phyloP scores from a whole-genome alignment of 2,888 invertebrate species.

The Epirrhoe alternata region DNA sequence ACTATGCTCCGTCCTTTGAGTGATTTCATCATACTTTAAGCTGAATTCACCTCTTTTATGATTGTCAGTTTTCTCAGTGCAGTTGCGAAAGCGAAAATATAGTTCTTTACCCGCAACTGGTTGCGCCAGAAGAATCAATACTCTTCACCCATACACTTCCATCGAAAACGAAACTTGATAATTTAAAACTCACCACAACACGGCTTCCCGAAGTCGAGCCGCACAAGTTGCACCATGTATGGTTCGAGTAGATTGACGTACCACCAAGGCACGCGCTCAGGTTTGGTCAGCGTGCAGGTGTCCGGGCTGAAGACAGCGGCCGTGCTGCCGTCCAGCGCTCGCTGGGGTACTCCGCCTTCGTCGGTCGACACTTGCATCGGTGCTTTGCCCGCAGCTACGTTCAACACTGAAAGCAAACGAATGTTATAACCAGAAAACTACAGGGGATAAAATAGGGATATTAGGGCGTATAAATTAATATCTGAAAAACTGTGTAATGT shows the following conservation, averaged over 20 bases:
- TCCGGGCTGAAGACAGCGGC: constrained; percentile 91
- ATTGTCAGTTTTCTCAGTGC: too few relatives aligned
- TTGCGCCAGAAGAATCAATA: too few relatives aligned
- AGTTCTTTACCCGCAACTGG: too few relatives aligned
- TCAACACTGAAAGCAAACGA: constrained; percentile 88
- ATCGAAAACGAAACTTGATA: too few relatives aligned
- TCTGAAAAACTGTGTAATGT: too few relatives aligned
- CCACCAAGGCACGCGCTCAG: constrained; percentile 96
- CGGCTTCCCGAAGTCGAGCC: constrained; percentile 95
- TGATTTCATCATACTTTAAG: too few relatives aligned
- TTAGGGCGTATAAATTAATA: too few relatives aligned
- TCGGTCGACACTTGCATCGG: constrained; percentile 96
- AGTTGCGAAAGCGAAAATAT: too few relatives aligned
- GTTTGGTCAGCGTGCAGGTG: constrained; percentile 94
- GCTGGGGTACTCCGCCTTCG: constrained; percentile 93
- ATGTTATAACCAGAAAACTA: background rate
- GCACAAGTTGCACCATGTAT: constrained; percentile 96
- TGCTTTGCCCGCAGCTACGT: constrained; percentile 97
- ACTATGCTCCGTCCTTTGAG: too few relatives aligned
- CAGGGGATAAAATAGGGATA: background rate
- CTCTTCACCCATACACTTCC: too few relatives aligned
- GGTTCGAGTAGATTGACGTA: constrained; percentile 97
- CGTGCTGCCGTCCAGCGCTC: constrained; percentile 96
- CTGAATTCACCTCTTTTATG: too few relatives aligned
- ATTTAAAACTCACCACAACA: constrained; percentile 91